These are phyloP conservation scores for Zaprionus bogoriensis DNA, from an alignment of 2,888 invertebrate genomes.

Conservation along the genomic window DNA sequence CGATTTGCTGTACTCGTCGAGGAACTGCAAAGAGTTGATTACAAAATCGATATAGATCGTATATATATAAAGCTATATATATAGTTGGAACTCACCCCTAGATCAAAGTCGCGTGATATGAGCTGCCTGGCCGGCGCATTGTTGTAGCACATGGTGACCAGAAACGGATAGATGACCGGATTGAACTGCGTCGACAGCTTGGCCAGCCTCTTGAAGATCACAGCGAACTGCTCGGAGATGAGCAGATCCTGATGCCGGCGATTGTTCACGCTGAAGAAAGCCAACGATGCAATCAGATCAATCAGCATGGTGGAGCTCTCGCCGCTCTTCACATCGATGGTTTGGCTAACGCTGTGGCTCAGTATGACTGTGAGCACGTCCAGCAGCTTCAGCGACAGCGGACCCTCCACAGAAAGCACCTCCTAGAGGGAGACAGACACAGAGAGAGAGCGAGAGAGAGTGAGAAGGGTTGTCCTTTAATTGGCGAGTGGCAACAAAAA, in stretches of 20 bases:
- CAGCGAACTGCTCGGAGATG: conserved; percentile 81
- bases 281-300: conserved; percentile 82
- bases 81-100: conserved; percentile 81
- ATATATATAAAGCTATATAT: background rate
- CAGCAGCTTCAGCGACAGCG: conserved; percentile 79
- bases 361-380: conserved; percentile 82
- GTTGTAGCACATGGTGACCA: conserved; percentile 81
- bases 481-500: conserved; percentile 62
- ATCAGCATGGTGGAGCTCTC: conserved; percentile 82
- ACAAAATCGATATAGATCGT: background rate
- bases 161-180: conserved; percentile 82
- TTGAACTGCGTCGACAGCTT: conserved; percentile 81
- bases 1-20: conserved; percentile 82
- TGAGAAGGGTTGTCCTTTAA: conserved; percentile 42
- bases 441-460: background rate
- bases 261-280: conserved; percentile 82
- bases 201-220: conserved; percentile 81
- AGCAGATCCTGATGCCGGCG: conserved; percentile 82
- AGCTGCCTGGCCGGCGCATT: conserved; percentile 81
- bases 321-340: conserved; percentile 71
- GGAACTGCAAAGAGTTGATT: conserved; percentile 61
- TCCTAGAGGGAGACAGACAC: conserved; percentile 63
- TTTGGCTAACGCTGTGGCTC: conserved; percentile 76
- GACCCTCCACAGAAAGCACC: conserved; percentile 80
- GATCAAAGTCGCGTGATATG: conserved; percentile 81